Evolutionary conservation across 2,888 invertebrate genomes (phyloP), one percentile per base, ranked within the genome.

Genomic region (Micoletzkya japonica): DNA sequence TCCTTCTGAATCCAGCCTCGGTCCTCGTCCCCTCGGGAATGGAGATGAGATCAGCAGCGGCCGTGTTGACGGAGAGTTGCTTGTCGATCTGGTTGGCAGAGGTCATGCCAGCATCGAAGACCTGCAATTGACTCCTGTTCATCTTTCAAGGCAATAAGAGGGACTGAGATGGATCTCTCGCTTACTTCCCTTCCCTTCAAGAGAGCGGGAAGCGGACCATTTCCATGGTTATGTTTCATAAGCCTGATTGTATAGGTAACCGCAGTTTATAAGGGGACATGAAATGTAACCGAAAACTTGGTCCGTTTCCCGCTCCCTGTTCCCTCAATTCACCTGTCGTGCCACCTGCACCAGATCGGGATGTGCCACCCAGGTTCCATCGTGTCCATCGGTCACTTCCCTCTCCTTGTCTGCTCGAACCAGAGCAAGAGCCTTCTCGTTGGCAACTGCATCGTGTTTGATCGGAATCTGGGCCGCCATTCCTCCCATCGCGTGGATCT

Each of bases 321-420:
- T n/a, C n/a, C n/a, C n/a, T n/a, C 6, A 57, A 14, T 6, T 14
- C 28, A 63, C 63, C 24, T 84, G 74, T 63, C 76, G 79, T 58
- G 85, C 86, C 44, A 86, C 72, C 36, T 89, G 88, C 20, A 91
- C 89, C 3, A 91, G 86, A 50, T 89, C 87, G 0, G 90, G 85
- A 82, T 91, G 91, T 75, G 90, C 91, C 4, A 91, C 90, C 89
- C 91, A 89, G 79, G 91, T 91, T 1, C 91, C 91, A 81, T 91
- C 91, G 0, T 90, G 89, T 0, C 91, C 68, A 60, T 86, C 86
- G 36, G 80, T 77, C 7, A 83, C 85, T 76, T 86, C 86, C 6
- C 83, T 77, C 59, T 83, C 82, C 76, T 87, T 87, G 56, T 84
- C 86, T 28, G 84, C 85, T 67, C 79, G 73, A 0, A 85, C 85